A percentile compares a stretch with the other conserved stretches of the same genome.
Evolutionary conservation across 2,113 vertebrate species (phyloP).

Genomic region (Ctenomys sociabilis): DNA sequence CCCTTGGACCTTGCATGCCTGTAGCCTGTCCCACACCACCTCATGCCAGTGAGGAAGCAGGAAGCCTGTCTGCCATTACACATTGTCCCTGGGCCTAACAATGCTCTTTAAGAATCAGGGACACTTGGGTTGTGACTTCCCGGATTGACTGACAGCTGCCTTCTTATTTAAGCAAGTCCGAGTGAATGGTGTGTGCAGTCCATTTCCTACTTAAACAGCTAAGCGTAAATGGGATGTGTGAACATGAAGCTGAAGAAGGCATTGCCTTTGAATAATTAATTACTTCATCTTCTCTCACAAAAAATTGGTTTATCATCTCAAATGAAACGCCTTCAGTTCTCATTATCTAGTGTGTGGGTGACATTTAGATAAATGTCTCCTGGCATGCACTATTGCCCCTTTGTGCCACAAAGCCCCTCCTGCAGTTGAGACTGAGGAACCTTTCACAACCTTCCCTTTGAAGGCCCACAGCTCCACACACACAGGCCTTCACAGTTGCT

Average conservation of each 20-base stretch:
- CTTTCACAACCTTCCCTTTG: neutral
- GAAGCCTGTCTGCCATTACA: neutral
- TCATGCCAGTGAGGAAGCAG: no score
- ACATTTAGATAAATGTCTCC: slow-evolving; percentile 52
- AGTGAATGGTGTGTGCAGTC: neutral
- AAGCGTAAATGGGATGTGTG: neutral
- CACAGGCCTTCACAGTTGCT: neutral
- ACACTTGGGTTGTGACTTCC: neutral
- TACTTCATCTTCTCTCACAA: slow-evolving; percentile 46
- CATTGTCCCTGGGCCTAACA: accelerated
- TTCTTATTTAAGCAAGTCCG: neutral
- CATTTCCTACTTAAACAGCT: neutral
- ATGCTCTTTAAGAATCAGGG: neutral
- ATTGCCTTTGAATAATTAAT: slow-evolving; percentile 70
- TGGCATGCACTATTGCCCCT: accelerated
- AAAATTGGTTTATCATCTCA: slow-evolving; percentile 63
- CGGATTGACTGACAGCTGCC: neutral
- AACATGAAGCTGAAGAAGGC: slow-evolving; percentile 17
- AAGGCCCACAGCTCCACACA: neutral
- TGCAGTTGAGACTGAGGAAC: neutral
- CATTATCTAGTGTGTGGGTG: neutral
- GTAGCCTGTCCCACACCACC: no score
- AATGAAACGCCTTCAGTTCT: neutral
- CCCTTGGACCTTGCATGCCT: neutral
- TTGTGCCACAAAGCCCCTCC: neutral